phyloP scores from a whole-genome alignment of 1,140 invertebrate genomes.

The Trichomalopsis sarcophagae region DNA sequence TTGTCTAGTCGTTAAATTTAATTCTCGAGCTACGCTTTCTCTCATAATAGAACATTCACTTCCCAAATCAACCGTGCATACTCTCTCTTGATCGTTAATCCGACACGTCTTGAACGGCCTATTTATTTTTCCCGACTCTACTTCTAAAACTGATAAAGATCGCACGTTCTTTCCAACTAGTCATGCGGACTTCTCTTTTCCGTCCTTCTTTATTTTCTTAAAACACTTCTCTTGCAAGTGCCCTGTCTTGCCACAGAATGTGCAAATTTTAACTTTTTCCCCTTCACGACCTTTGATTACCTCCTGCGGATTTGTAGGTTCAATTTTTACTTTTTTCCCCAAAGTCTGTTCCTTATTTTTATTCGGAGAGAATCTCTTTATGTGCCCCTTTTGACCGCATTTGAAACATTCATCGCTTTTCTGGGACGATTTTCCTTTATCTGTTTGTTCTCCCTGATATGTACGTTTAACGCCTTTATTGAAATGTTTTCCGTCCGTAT shows the following conservation, averaged over 20 bases:
- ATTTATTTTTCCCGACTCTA: neutral
- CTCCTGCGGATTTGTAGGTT: neutral
- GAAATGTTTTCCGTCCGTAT: neutral
- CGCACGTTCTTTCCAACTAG: too few relatives aligned
- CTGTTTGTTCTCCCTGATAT: neutral
- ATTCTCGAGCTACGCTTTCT: slow-evolving; percentile 34
- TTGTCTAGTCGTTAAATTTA: slow-evolving; percentile 10
- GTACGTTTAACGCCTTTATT: neutral
- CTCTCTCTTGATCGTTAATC: slow-evolving; percentile 22
- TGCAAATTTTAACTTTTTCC: neutral
- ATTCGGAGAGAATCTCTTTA: too few relatives aligned
- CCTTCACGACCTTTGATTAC: too few relatives aligned
- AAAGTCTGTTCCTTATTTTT: too few relatives aligned
- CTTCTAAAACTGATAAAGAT: too few relatives aligned
- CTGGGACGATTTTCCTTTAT: neutral
- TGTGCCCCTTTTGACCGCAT: too few relatives aligned
- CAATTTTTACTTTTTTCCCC: neutral
- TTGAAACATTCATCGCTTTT: neutral
- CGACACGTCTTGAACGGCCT: slow-evolving; percentile 16
- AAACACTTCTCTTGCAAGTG: neutral
- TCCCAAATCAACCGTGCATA: slow-evolving; percentile 44
- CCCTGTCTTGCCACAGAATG: neutral
- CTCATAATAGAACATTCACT: slow-evolving; percentile 47
- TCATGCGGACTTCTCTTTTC: neutral
- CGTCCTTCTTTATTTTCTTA: neutral